phyloP scores from a whole-genome alignment of 2,113 vertebrate species.

The Cygnus atratus region DNA sequence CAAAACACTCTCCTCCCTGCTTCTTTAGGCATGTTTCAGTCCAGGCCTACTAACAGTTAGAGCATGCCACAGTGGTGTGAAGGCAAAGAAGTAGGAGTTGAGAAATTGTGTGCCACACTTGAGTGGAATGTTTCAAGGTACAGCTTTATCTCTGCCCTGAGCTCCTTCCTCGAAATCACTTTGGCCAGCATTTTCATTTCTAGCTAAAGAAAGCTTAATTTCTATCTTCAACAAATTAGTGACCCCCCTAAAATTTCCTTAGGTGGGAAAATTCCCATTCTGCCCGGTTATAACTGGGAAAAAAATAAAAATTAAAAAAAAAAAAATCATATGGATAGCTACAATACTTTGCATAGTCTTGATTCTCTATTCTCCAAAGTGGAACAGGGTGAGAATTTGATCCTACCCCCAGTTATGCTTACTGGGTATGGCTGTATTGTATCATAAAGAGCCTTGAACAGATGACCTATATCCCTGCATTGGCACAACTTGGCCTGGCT shows the following conservation, averaged over 20 bases:
- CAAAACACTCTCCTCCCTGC: not conserved
- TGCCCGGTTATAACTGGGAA: not conserved
- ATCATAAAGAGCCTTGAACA: not conserved
- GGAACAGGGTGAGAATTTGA: not conserved
- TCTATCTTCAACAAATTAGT: not conserved
- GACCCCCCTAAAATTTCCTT: not conserved
- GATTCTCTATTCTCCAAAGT: not conserved
- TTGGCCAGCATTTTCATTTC: not conserved
- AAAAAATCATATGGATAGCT: not conserved
- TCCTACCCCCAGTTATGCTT: not conserved
- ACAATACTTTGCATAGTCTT: not conserved
- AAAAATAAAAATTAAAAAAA: not conserved
- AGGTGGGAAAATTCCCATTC: not conserved
- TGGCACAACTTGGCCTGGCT: slow-evolving; percentile 14
- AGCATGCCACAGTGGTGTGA: not conserved
- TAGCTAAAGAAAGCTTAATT: not conserved
- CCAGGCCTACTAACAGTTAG: not conserved
- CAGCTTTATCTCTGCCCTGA: not conserved
- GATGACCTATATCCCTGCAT: not conserved
- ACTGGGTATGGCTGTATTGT: not conserved
- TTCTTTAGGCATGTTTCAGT: not conserved
- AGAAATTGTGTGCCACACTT: not conserved
- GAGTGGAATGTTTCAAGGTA: not conserved
- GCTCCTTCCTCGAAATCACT: not conserved
- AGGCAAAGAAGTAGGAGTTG: not conserved